phyloP scores from a whole-genome alignment of 2,113 vertebrate genomes.

The Salvelinus sp. region DNA sequence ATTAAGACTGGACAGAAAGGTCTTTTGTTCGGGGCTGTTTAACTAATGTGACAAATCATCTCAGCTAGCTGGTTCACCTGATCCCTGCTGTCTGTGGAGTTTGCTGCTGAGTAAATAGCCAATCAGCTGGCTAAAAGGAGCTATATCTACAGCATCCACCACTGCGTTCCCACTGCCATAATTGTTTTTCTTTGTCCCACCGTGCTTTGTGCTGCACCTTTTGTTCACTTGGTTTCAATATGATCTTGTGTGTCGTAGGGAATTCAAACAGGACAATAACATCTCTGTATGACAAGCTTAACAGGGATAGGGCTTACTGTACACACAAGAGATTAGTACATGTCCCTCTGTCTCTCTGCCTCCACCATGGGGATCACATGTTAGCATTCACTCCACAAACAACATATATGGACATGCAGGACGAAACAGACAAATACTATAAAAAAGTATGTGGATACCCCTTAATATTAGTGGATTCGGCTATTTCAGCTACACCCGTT shows the following conservation, averaged over 20 bases:
- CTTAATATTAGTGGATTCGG: too few relatives aligned
- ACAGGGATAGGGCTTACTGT: conserved; percentile 35
- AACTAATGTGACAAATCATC: conserved; percentile 75
- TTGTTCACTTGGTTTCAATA: conserved; percentile 26
- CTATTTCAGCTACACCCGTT: too few relatives aligned
- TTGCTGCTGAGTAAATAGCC: conserved; percentile 68
- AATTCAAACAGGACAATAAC: conserved; percentile 68
- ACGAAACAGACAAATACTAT: neutral
- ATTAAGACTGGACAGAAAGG: conserved; percentile 54
- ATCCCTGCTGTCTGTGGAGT: conserved; percentile 44
- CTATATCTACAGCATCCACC: neutral
- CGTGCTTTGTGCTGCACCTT: conserved; percentile 18
- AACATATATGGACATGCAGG: neutral
- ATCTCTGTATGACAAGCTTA: conserved; percentile 50
- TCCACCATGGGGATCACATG: too few relatives aligned
- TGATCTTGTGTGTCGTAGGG: conserved; percentile 30
- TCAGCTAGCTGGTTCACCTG: conserved; percentile 65
- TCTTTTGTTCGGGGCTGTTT: conserved; percentile 71
- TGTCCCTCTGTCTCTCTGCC: too few relatives aligned
- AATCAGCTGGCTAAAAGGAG: conserved; percentile 37
- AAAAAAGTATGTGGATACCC: too few relatives aligned
- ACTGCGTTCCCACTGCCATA: conserved; percentile 34
- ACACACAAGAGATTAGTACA: conserved; percentile 9
- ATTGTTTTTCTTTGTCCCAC: conserved; percentile 58
- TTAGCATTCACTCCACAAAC: too few relatives aligned